phyloP scores from a whole-genome alignment of 2,113 vertebrate genomes.

The Coptodon bakossiorum region DNA sequence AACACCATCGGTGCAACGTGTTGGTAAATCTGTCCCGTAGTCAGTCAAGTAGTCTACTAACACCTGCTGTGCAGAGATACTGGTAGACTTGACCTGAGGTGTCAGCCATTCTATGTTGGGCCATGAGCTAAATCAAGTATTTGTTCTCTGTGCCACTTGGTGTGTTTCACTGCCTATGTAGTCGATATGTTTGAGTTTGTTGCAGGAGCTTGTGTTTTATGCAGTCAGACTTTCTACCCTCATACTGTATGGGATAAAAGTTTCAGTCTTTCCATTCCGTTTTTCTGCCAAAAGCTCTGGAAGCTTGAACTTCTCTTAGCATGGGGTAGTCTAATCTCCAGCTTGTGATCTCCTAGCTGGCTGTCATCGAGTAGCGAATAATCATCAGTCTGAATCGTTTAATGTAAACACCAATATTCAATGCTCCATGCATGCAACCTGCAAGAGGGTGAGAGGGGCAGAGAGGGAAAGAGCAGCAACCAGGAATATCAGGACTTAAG shows the following conservation, averaged over 20 bases:
- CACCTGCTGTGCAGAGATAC: not conserved
- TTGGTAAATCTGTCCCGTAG: not conserved
- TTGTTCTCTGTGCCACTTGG: not conserved
- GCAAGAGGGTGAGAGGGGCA: not conserved
- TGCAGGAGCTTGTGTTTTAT: not conserved
- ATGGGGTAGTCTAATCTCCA: not conserved
- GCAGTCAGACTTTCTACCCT: not conserved
- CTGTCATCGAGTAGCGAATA: not conserved
- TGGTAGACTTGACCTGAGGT: not conserved
- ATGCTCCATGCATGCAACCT: not conserved
- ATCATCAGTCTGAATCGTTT: not conserved
- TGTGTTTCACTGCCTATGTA: not conserved
- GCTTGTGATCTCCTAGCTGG: not conserved
- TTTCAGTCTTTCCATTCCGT: not conserved
- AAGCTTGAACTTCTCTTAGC: not conserved
- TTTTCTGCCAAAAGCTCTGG: not conserved
- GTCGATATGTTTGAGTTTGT: not conserved
- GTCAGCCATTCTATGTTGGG: not conserved
- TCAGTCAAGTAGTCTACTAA: not conserved
- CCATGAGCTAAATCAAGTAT: not conserved
- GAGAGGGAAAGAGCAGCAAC: conserved; percentile 7
- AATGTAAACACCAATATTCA: not conserved
- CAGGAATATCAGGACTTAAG: conserved; percentile 61
- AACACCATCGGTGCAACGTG: not conserved
- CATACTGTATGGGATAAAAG: not conserved